Conservation (phyloP, 2,113 vertebrate species). For the Orientallactaga bullata region DNA sequence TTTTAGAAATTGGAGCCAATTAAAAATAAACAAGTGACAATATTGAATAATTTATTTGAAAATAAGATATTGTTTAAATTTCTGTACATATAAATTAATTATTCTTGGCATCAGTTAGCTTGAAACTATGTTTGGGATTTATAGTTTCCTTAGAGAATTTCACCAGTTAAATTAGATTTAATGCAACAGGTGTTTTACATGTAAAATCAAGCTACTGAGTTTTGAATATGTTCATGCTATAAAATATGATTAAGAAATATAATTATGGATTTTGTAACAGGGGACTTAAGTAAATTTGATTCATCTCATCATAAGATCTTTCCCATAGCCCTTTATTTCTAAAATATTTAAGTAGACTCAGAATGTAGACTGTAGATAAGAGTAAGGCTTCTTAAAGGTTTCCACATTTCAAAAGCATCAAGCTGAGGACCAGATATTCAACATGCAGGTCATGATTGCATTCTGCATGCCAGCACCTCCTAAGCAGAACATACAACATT, state of each 20-base stretch:
- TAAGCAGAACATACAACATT: not conserved
- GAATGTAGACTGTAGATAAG: not conserved
- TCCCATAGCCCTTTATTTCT: slow-evolving; percentile 32
- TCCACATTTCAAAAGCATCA: not conserved
- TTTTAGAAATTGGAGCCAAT: slow-evolving; percentile 37
- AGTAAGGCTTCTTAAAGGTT: not conserved
- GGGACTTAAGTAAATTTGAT: slow-evolving; percentile 33
- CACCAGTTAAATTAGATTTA: slow-evolving; percentile 62
- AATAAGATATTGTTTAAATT: slow-evolving; percentile 52
- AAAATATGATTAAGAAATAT: slow-evolving; percentile 59
- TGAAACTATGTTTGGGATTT: slow-evolving; percentile 47
- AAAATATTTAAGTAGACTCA: slow-evolving; percentile 29
- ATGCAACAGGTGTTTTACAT: slow-evolving; percentile 27
- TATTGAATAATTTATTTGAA: slow-evolving; percentile 46
- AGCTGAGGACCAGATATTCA: not conserved
- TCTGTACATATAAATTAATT: slow-evolving; percentile 2
- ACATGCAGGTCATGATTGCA: not conserved
- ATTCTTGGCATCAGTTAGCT: slow-evolving; percentile 15
- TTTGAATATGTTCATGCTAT: slow-evolving; percentile 51
- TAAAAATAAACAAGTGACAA: slow-evolving; percentile 52
- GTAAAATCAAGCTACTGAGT: slow-evolving; percentile 38
- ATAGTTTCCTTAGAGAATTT: slow-evolving; percentile 56
- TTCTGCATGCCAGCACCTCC: not conserved
- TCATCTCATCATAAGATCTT: slow-evolving; percentile 25
- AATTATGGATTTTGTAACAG: slow-evolving; percentile 51